Conservation (phyloP, 2,113 vertebrate genomes). For the Heterocephalus glaber region DNA sequence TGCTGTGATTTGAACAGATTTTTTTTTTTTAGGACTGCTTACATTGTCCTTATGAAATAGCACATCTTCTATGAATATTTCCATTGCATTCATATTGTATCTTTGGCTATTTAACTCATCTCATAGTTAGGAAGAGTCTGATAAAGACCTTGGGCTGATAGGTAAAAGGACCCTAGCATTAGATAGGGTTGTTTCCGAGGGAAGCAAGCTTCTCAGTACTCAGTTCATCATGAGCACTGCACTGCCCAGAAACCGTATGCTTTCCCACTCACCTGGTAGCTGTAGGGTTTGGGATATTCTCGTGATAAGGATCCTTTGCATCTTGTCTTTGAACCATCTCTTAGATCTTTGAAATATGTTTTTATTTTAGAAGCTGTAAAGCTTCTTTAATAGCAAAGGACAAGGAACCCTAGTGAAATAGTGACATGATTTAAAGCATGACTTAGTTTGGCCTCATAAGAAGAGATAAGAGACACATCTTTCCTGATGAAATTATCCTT, state of each 20-base stretch:
- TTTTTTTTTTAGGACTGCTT: background rate
- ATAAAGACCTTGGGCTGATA: background rate
- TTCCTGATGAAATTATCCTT: background rate
- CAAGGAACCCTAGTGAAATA: background rate
- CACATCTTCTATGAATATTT: background rate
- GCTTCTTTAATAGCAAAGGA: background rate
- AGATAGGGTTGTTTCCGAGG: background rate
- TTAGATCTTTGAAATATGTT: background rate
- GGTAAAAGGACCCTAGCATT: background rate
- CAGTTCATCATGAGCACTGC: background rate
- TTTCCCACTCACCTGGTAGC: background rate
- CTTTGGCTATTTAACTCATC: background rate
- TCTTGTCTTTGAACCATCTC: background rate
- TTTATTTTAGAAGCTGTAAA: background rate
- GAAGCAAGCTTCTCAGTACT: background rate
- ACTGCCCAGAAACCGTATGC: background rate
- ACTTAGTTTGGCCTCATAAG: background rate
- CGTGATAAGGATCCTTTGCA: background rate
- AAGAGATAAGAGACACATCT: background rate
- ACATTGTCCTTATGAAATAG: background rate
- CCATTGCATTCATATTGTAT: background rate
- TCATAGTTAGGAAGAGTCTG: background rate
- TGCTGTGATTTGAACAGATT: background rate
- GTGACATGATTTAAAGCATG: background rate
- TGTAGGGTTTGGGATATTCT: background rate